phyloP scores from a whole-genome alignment of 2,797 vertebrate genomes.

The Nyctalus aviator region DNA sequence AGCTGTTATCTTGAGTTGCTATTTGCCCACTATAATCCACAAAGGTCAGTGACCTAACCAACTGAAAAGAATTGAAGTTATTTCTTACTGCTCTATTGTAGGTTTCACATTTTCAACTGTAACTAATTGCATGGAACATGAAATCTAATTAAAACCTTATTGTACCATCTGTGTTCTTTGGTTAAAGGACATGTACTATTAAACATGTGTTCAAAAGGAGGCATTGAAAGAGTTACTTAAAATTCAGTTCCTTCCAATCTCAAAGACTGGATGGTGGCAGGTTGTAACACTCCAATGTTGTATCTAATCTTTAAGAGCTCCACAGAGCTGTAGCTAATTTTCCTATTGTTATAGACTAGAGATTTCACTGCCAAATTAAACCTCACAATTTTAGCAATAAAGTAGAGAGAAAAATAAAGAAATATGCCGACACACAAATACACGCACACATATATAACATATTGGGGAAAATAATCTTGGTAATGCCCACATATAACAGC shows the following conservation, averaged over 20 bases:
- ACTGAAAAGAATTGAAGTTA: conserved; percentile 60
- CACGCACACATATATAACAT: neutral
- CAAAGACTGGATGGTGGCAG: conserved; percentile 30
- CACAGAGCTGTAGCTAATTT: conserved; percentile 45
- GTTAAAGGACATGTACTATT: conserved; percentile 77
- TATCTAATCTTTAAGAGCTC: conserved; percentile 2
- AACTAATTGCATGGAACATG: conserved; percentile 77
- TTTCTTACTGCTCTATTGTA: conserved; percentile 63
- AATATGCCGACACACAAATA: neutral
- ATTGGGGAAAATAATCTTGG: neutral
- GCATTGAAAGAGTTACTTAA: conserved; percentile 64
- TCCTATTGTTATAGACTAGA: conserved; percentile 55
- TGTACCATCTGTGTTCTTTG: conserved; percentile 81
- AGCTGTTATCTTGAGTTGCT: conserved; percentile 18
- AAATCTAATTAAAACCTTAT: conserved; percentile 82
- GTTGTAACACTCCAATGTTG: neutral
- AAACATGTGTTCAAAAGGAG: conserved; percentile 77
- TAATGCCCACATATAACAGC: neutral
- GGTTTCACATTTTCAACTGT: conserved; percentile 74
- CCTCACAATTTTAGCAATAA: neutral
- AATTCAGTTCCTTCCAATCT: conserved; percentile 56
- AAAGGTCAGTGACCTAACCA: conserved; percentile 59
- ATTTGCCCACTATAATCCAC: neutral
- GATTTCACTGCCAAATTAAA: conserved; percentile 12
- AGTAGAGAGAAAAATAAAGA: neutral